Evolutionary conservation across 2,888 invertebrate genomes (phyloP).

Genomic region (Hirtodrosophila alboralis): DNA sequence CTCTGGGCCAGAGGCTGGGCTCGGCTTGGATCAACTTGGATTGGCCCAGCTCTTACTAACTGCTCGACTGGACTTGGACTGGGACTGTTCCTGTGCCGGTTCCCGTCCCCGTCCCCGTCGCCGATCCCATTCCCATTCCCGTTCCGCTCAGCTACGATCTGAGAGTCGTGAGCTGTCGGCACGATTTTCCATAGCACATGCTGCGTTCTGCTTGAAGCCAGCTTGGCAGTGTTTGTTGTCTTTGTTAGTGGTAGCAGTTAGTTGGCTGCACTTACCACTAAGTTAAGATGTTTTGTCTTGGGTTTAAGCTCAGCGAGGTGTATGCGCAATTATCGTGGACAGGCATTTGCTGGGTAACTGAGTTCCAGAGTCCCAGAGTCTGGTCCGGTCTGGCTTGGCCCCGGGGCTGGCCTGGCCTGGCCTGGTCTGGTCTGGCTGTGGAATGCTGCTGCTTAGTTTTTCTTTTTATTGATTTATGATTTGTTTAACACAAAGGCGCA

Average conservation of each 20-base stretch:
- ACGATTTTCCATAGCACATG: slow-evolving; percentile 78
- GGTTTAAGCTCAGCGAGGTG: slow-evolving; percentile 56
- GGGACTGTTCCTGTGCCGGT: slow-evolving; percentile 15
- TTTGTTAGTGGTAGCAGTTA: slow-evolving; percentile 79
- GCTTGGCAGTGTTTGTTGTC: slow-evolving; percentile 73
- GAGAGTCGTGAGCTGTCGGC: slow-evolving; percentile 73
- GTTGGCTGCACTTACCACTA: slow-evolving; percentile 80
- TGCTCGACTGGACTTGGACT: slow-evolving; percentile 25
- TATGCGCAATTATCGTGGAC: slow-evolving; percentile 79
- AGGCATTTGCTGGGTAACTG: slow-evolving; percentile 46
- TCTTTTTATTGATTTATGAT: slow-evolving; percentile 79
- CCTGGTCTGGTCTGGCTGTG: slow-evolving; percentile 31
- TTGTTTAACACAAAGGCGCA: slow-evolving; percentile 79
- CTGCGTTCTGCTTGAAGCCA: slow-evolving; percentile 70
- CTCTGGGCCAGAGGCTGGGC: slow-evolving; percentile 42
- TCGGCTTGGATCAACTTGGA: slow-evolving; percentile 4
- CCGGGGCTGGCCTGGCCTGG: slow-evolving; percentile 25
- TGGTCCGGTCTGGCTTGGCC: slow-evolving; percentile 12
- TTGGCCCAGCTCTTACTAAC: neutral
- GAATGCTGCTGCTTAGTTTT: slow-evolving; percentile 78
- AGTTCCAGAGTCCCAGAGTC: slow-evolving; percentile 29
- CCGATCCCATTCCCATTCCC: slow-evolving; percentile 3
- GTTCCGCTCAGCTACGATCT: slow-evolving; percentile 11
- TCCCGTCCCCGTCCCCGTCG: slow-evolving; percentile 3
- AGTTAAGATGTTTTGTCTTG: slow-evolving; percentile 78